These are phyloP conservation scores for Hydrochoerus hydrochaeris DNA, from an alignment of 2,113 vertebrate genomes.

Conservation along the genomic window DNA sequence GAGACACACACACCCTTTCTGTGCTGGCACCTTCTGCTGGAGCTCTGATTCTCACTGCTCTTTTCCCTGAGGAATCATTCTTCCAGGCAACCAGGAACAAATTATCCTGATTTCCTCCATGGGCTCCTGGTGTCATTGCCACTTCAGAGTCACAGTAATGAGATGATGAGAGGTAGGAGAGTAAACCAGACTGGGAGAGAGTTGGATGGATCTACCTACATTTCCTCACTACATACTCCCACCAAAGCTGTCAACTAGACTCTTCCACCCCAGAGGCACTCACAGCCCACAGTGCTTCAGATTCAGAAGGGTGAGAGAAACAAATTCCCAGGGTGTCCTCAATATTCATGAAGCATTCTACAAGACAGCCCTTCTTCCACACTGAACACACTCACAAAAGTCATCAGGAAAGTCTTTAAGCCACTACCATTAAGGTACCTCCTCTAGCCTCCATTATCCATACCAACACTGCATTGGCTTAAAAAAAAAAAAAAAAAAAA, in stretches of 20 bases:
- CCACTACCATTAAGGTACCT: background rate
- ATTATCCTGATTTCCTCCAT: background rate
- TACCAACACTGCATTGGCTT: background rate
- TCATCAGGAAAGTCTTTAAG: background rate
- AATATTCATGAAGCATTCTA: background rate
- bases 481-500: conserved; percentile 19
- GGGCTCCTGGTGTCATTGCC: background rate
- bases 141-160: background rate
- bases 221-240: background rate
- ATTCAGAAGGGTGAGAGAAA: background rate
- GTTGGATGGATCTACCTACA: no score
- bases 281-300: background rate
- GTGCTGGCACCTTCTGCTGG: background rate
- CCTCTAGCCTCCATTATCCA: background rate
- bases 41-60: background rate
- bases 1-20: background rate
- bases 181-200: accelerated
- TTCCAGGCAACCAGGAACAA: background rate
- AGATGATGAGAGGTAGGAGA: background rate
- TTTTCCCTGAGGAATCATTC: background rate
- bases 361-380: background rate
- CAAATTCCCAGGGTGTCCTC: background rate
- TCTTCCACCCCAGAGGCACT: background rate
- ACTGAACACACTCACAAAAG: background rate
- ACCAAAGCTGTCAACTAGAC: background rate